Evolutionary conservation across 2,888 invertebrate species (phyloP), one percentile per base, ranked within the genome.

Genomic region (Tridacna gigas): DNA sequence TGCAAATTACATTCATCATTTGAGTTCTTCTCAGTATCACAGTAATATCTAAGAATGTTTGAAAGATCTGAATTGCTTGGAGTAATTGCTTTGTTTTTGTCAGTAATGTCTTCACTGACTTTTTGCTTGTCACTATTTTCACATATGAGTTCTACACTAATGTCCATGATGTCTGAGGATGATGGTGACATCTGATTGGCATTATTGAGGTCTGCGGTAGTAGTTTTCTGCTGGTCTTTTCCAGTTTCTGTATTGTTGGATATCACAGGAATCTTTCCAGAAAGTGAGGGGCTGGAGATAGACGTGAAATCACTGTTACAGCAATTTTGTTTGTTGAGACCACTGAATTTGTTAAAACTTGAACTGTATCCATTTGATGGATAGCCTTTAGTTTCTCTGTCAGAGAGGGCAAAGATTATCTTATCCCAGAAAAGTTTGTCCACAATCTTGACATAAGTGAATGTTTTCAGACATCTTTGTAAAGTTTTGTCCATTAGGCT

Each of bases 351-450:
- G 28, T 25, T 28, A n/a, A n/a, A 22, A 28, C 61, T 61, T n/a
- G 61, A 51, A 20, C 20, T 37, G 26, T 22, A 47, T 25, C 60
- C 37, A 60, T 61, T 60, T 15, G 61, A 61, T 18, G 61, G 12
- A 12, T 28, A 13, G 26, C 20, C 15, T 5, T 22, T 22, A 25
- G 28, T 22, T 22, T 74, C 26, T 47, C 63, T 63, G 25, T 86
- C 86, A n/a, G 97, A 97, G 92, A 98, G 95, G 82, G 97, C 97
- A 95, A 97, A 98, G 92, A 97, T 96, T 84, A 99, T 96, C 91
- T 98, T 97, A 95, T 98, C 98, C 98, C 98, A 98, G 96, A 99
- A 99, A 94, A 97, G 96, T 92, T 97, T 97, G 95, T 98, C 98
- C 91, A 97, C 97, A 97, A 97, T 97, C 90, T 97, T 96, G 83